These are phyloP conservation scores for Morelia viridis DNA, from an alignment of 2,797 vertebrate species.

Conservation along the genomic window DNA sequence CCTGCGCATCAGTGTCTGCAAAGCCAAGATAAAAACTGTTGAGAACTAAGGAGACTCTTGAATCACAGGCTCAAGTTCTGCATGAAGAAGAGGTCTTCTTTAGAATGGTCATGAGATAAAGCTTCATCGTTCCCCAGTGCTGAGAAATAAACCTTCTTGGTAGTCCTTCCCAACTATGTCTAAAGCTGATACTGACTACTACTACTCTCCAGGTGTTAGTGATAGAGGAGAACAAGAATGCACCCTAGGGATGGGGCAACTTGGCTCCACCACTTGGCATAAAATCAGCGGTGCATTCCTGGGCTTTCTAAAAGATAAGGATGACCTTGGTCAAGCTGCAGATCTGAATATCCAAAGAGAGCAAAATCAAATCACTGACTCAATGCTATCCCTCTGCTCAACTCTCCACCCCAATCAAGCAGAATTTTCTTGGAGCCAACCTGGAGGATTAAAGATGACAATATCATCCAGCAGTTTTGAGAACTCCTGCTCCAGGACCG, in stretches of 20 bases:
- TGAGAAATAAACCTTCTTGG: background rate
- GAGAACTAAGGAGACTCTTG: background rate
- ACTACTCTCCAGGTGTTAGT: background rate
- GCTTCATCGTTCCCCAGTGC: background rate
- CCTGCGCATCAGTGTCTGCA: constrained; percentile 84
- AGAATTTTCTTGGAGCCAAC: constrained; percentile 66
- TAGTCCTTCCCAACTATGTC: background rate
- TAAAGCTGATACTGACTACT: background rate
- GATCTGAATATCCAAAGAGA: background rate
- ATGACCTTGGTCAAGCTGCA: background rate
- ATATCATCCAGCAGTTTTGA: constrained; percentile 86
- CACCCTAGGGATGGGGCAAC: no score
- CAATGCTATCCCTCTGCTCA: no score
- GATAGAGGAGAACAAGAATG: background rate
- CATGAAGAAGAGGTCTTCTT: no score
- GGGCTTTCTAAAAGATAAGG: background rate
- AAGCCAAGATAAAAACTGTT: background rate
- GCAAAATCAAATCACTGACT: no score
- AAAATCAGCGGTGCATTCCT: background rate
- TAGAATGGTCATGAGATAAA: background rate
- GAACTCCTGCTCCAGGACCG: constrained; percentile 85
- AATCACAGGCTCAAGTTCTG: background rate
- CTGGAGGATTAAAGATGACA: constrained; percentile 88
- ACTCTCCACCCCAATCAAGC: background rate
- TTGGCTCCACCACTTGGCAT: background rate